These are phyloP conservation scores for Phymorhynchus buccinoides DNA, from an alignment of 1,140 invertebrate genomes.

Conservation along the genomic window DNA sequence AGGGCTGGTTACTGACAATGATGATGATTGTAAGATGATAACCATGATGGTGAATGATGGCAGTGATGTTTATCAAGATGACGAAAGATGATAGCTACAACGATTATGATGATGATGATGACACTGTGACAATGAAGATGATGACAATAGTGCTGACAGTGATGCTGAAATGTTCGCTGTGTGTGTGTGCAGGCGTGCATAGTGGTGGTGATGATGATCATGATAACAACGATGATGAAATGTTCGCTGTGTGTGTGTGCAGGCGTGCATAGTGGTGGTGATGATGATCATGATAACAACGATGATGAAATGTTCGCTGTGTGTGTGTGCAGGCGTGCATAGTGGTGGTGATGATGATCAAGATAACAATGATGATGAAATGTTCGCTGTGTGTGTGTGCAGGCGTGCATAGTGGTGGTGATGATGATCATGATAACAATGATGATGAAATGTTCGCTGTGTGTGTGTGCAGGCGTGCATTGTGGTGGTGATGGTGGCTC, in stretches of 20 bases:
- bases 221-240: too few relatives aligned
- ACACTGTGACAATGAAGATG: too few relatives aligned
- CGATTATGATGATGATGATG: too few relatives aligned
- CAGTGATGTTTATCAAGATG: too few relatives aligned
- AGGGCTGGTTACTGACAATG: too few relatives aligned
- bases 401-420: neutral
- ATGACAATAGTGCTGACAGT: neutral
- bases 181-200: neutral
- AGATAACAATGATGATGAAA: too few relatives aligned
- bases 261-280: neutral
- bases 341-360: too few relatives aligned
- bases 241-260: neutral
- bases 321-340: neutral
- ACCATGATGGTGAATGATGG: too few relatives aligned
- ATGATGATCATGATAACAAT: neutral
- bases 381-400: neutral
- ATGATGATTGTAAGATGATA: too few relatives aligned
- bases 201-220: too few relatives aligned
- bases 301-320: neutral
- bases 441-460: neutral
- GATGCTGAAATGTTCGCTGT: neutral
- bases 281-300: neutral
- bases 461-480: conserved; percentile 54
- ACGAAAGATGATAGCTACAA: too few relatives aligned
- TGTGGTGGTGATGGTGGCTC: conserved; percentile 57